Percentiles rank a stretch among this genome's conserved stretches.
phyloP scores from a whole-genome alignment of 2,888 invertebrate genomes.

The Dichetophora obliterata region DNA sequence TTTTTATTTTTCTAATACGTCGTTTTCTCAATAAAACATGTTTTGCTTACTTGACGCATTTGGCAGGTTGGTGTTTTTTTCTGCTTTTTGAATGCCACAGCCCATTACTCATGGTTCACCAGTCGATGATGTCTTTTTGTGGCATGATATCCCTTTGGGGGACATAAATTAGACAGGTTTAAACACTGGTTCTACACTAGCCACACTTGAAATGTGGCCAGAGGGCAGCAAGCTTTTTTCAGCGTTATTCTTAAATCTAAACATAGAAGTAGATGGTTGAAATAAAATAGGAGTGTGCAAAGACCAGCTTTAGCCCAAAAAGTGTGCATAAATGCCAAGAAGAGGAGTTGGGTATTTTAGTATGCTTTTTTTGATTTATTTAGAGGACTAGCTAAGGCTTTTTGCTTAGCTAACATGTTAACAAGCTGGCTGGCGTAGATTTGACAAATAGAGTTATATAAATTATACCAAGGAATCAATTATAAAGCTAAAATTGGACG shows the following conservation, averaged over 20 bases:
- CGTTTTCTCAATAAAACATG: conserved; percentile 35
- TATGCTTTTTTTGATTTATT: too few species aligned
- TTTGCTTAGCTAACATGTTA: too few species aligned
- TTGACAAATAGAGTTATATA: too few species aligned
- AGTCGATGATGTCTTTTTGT: conserved; percentile 18
- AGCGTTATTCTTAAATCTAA: background rate
- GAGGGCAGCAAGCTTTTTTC: background rate
- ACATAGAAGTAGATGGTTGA: background rate
- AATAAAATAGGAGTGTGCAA: background rate
- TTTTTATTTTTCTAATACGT: background rate
- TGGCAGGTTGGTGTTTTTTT: conserved; percentile 22
- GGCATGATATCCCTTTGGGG: conserved; percentile 45
- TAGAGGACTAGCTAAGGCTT: too few species aligned
- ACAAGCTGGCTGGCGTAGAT: too few species aligned
- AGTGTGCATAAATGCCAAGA: too few species aligned
- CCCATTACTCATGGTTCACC: conserved; percentile 10
- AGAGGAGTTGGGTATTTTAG: too few species aligned
- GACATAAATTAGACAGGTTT: conserved; percentile 59
- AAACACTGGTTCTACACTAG: background rate
- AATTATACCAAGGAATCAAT: too few species aligned
- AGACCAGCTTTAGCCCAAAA: background rate
- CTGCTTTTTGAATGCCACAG: conserved; percentile 27
- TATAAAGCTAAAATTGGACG: too few species aligned
- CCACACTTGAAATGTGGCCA: background rate
- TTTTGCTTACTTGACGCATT: conserved; percentile 40